A percentile compares a stretch with the other conserved stretches of the same genome.
Evolutionary conservation across 2,797 vertebrate genomes (phyloP).

Genomic region (Anguilla marmorata): DNA sequence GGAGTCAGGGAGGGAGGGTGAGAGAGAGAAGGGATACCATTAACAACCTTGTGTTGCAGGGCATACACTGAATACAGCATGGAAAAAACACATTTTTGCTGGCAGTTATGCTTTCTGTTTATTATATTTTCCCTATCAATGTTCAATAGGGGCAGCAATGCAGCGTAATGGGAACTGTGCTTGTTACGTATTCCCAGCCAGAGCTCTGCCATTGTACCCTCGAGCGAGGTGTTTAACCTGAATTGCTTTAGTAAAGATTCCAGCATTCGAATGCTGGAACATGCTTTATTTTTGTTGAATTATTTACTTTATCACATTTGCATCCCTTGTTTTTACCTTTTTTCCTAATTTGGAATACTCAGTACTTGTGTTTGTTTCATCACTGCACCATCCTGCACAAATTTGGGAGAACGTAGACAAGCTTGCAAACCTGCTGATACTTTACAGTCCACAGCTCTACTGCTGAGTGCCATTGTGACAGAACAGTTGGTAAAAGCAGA

Average conservation of each 20-base stretch:
- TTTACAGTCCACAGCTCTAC: not conserved
- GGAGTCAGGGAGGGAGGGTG: not conserved
- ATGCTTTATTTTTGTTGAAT: not conserved
- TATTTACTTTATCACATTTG: not conserved
- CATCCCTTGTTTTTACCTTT: not conserved
- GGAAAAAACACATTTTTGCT: not conserved
- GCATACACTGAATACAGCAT: not conserved
- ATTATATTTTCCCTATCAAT: not conserved
- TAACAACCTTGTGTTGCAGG: conserved; percentile 7
- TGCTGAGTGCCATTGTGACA: not conserved
- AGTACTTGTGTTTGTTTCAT: not conserved
- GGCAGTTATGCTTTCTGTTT: not conserved
- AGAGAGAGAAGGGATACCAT: not conserved
- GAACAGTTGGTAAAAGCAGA: not conserved
- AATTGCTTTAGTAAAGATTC: no score
- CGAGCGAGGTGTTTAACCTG: no score
- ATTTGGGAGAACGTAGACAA: not conserved
- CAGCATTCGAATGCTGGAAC: not conserved
- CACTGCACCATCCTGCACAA: not conserved
- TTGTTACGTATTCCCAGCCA: no score
- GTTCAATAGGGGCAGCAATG: not conserved
- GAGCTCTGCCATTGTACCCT: no score
- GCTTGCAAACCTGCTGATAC: not conserved
- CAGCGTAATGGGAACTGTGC: no score
- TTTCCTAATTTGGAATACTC: not conserved